Evolutionary conservation across 2,888 invertebrate species (phyloP).

Genomic region (Lobophora halterata): DNA sequence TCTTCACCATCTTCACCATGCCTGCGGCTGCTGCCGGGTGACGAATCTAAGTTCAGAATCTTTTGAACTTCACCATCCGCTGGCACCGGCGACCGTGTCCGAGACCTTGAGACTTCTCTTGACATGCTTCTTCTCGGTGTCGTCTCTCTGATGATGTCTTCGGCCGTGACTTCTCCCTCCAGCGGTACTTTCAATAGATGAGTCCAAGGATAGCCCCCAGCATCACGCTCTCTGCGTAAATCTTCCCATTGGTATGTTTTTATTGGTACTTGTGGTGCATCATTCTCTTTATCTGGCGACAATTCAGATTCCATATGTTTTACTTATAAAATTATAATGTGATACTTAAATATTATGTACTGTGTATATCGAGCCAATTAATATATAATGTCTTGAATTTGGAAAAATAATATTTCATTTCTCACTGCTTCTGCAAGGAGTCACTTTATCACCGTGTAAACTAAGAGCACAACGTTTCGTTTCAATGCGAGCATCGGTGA

Average conservation of each 20-base stretch:
- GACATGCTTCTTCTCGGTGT: constrained; percentile 75
- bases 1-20: constrained; percentile 71
- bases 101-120: constrained; percentile 68
- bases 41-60: constrained; percentile 72
- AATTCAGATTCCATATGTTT: constrained; percentile 79
- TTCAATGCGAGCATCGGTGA: constrained; percentile 69
- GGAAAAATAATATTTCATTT: constrained; percentile 34
- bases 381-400: constrained; percentile 15
- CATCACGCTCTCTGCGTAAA: constrained; percentile 83
- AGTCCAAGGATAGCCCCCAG: constrained; percentile 91
- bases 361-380: constrained; percentile 10
- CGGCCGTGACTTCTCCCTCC: constrained; percentile 72
- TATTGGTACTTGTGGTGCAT: constrained; percentile 84
- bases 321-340: constrained; percentile 47
- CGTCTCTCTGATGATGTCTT: constrained; percentile 71
- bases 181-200: constrained; percentile 85
- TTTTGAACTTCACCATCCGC: constrained; percentile 59
- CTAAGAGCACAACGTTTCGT: constrained; percentile 78
- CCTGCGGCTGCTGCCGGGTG: constrained; percentile 74
- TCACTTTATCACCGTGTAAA: constrained; percentile 65
- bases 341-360: constrained; percentile 14
- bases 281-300: constrained; percentile 74
- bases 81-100: constrained; percentile 67
- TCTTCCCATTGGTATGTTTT: constrained; percentile 93
- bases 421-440: constrained; percentile 60